A percentile compares a stretch with the other conserved stretches of the same genome.
Evolutionary conservation across 2,113 vertebrate species (phyloP).

Genomic region (Suricata suricatta): DNA sequence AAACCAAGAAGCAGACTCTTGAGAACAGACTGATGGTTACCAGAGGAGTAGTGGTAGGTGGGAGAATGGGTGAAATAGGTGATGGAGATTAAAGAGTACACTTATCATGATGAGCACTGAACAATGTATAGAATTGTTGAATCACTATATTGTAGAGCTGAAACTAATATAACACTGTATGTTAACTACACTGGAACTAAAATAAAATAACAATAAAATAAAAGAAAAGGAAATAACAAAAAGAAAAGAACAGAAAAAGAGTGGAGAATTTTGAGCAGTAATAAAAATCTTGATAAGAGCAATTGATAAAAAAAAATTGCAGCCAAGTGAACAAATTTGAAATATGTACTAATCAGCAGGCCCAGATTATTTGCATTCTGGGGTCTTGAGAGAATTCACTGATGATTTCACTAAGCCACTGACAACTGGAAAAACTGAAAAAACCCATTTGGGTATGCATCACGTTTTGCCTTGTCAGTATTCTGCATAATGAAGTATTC

Average conservation of each 20-base stretch:
- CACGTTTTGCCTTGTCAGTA: slow-evolving; percentile 62
- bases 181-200: not conserved
- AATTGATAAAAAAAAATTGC: slow-evolving; percentile 56
- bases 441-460: slow-evolving; percentile 49
- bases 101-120: not conserved
- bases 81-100: not conserved
- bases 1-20: not conserved
- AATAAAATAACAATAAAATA: not conserved
- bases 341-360: slow-evolving; percentile 53
- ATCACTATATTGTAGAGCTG: not conserved
- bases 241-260: not conserved
- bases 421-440: slow-evolving; percentile 55
- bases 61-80: not conserved
- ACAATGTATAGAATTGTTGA: not conserved
- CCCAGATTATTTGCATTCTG: slow-evolving; percentile 51
- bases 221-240: not conserved
- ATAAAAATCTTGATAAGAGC: slow-evolving; percentile 43
- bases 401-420: slow-evolving; percentile 63
- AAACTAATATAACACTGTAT: not conserved
- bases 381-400: slow-evolving; percentile 59
- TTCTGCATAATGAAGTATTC: slow-evolving; percentile 26
- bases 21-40: not conserved
- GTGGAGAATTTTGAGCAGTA: slow-evolving; percentile 1
- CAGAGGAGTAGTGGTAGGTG: not conserved
- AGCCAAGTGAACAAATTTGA: slow-evolving; percentile 42